These are phyloP conservation scores for Spea bombifrons DNA, from an alignment of 2,113 vertebrate species.

Conservation along the genomic window DNA sequence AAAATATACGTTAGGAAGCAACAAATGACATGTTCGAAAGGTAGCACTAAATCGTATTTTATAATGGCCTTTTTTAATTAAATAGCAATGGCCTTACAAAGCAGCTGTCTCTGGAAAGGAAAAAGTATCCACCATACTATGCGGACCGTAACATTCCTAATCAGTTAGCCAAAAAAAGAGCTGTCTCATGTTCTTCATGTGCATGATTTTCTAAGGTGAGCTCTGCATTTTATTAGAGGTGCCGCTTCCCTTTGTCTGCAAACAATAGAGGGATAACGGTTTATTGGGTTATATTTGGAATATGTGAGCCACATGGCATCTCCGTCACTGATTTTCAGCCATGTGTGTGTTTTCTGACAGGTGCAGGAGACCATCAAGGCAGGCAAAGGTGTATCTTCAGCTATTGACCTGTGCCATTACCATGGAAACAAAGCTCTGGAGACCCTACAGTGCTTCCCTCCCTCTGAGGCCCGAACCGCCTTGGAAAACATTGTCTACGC, in stretches of 20 bases:
- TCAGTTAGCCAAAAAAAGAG: slow-evolving; percentile 26
- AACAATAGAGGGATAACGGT: slow-evolving; percentile 8
- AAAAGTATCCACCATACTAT: background rate
- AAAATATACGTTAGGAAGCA: too few species aligned
- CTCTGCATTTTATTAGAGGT: background rate
- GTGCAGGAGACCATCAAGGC: slow-evolving; percentile 82
- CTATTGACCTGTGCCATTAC: slow-evolving; percentile 91
- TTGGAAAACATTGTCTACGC: slow-evolving; percentile 93
- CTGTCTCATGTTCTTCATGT: slow-evolving; percentile 1
- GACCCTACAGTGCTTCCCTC: slow-evolving; percentile 87
- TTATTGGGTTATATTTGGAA: background rate
- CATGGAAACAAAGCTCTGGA: slow-evolving; percentile 91
- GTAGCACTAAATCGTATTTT: too few species aligned
- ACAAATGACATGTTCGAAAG: too few species aligned
- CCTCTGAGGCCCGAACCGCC: slow-evolving; percentile 89
- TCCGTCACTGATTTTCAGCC: slow-evolving; percentile 44
- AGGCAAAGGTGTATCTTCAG: slow-evolving; percentile 89
- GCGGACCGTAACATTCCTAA: slow-evolving; percentile 4
- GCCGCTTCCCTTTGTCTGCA: background rate
- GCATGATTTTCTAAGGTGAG: background rate
- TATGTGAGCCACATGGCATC: slow-evolving; percentile 15
- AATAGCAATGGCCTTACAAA: slow-evolving; percentile 3
- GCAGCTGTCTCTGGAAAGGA: slow-evolving; percentile 12
- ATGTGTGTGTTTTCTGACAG: slow-evolving; percentile 74
- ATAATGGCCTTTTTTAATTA: background rate